Base-by-base conservation (phyloP, 2,113 vertebrate species). In the Entomyzon cyanotis region DNA sequence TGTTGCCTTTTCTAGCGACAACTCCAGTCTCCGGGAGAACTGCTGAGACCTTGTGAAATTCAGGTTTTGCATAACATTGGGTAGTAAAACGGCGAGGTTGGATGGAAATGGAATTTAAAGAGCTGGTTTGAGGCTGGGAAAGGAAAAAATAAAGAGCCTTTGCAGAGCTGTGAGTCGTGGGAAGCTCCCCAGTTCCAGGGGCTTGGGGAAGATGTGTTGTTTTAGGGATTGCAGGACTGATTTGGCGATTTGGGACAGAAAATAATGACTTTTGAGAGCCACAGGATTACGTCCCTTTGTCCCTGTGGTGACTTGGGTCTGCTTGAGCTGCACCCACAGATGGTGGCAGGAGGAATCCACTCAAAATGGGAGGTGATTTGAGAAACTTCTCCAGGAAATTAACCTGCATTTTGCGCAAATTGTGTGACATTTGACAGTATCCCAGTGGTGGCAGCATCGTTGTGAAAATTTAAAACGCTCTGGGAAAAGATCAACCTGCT, bases 1-100 rank as follows among this genome's bases (percentile, higher is more conserved):
- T 87, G 39, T 42, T 71, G 78, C 84, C 79, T 94, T 93, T 93
- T 93, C 86, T 88, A 95, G 91, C 78, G 79, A 65, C 84, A 84
- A 2, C 70, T 73, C 56, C 4, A 60, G 20, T 52, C 75, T 93
- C 68, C 37, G 52, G 93, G 81, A 76, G 84, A 74, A 55, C 44
- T 49, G 33, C 55, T 2, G 15, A 84, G 90, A 88, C 94, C 88
- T 80, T 88, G 93, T 93, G 83, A 96, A 96, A 88, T 81, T 39
- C 18, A 28, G 37, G 37, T 83, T 95, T 86, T 95, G 91, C 71
- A 55, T 97, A 76, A 59, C 30, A 74, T 62, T 93, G 24, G 15
- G 87, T 96, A 94, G 83, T 91, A 95, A 96, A 81, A 8, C 31
- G 28, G 67, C 19, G 10, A 52, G 4, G 30, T 52, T 44, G 52